Percentiles rank a stretch among this genome's conserved stretches.
Evolutionary conservation across 2,888 invertebrate species (phyloP).

Genomic region (Aleiodes leptofemur): DNA sequence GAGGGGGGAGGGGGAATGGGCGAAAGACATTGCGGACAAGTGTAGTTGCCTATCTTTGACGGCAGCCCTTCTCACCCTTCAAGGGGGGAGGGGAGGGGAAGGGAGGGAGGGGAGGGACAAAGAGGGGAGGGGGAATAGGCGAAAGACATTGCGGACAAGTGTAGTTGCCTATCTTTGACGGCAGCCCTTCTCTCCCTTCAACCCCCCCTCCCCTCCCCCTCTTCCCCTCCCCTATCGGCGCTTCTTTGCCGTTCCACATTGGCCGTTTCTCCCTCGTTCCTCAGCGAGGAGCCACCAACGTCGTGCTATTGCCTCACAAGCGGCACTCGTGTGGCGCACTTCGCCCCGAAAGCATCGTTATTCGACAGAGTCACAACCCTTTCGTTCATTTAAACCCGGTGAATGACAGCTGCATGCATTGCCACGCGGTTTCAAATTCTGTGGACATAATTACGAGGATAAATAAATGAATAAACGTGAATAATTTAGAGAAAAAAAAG

Average conservation of each 20-base stretch:
- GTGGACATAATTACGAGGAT: too few species aligned
- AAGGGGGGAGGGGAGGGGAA: too few species aligned
- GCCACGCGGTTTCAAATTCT: background rate
- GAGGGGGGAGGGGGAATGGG: background rate
- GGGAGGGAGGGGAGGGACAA: too few species aligned
- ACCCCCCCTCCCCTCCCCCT: background rate
- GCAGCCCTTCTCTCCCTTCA: constrained; percentile 14
- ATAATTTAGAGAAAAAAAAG: too few species aligned
- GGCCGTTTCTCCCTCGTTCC: constrained; percentile 36
- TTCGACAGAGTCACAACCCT: background rate
- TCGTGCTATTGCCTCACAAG: constrained; percentile 47
- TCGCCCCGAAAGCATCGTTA: constrained; percentile 70
- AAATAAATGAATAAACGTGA: too few species aligned
- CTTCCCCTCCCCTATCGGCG: constrained; percentile 21
- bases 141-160: constrained; percentile 46
- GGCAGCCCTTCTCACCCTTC: constrained; percentile 13
- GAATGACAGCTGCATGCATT: background rate
- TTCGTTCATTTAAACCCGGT: background rate
- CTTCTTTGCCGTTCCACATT: constrained; percentile 38
- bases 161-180: constrained; percentile 38
- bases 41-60: constrained; percentile 40
- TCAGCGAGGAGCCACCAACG: constrained; percentile 51
- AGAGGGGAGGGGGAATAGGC: too few species aligned
- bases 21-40: constrained; percentile 36
- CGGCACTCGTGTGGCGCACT: constrained; percentile 72